A percentile compares a stretch with the other conserved stretches of the same genome.
These are phyloP conservation scores for Mimachlamys varia DNA, from an alignment of 2,888 invertebrate species.

Conservation along the genomic window DNA sequence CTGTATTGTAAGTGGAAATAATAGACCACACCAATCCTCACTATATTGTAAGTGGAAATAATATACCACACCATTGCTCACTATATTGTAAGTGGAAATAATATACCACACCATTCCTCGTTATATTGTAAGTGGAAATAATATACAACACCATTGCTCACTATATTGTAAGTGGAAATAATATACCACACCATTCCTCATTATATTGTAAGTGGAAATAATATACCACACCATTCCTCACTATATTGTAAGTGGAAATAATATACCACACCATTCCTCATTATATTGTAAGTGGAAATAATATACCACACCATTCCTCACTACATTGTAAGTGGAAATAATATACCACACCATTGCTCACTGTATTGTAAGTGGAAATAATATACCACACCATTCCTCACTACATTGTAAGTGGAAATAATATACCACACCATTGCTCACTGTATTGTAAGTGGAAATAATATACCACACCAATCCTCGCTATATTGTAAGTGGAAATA, in stretches of 20 bases:
- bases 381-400: neutral
- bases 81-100: neutral
- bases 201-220: neutral
- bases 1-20: neutral
- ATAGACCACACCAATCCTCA: neutral
- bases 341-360: neutral
- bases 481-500: neutral
- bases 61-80: neutral
- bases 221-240: neutral
- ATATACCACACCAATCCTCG: neutral
- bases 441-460: neutral
- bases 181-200: neutral
- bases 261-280: neutral
- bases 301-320: neutral
- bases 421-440: neutral
- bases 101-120: neutral
- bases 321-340: neutral
- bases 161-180: neutral
- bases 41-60: neutral
- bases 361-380: neutral
- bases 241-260: neutral
- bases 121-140: neutral
- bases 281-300: neutral
- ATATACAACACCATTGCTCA: neutral
- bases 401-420: neutral